Evolutionary conservation across 2,113 vertebrate species (phyloP).

Genomic region (Marcusenius ussheri): DNA sequence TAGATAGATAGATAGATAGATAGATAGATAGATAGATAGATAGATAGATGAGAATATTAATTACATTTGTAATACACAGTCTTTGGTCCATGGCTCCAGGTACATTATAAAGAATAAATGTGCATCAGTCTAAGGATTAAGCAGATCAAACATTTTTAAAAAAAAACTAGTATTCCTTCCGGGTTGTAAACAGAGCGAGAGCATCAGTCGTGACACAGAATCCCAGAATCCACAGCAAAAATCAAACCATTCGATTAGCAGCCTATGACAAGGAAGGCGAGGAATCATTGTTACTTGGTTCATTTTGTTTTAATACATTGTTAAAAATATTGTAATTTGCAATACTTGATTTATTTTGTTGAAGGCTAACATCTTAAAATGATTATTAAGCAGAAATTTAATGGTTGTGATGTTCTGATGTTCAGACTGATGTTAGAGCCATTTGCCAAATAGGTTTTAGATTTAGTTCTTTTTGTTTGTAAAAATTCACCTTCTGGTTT

Average conservation of each 20-base stretch:
- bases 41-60: no score
- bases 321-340: background rate
- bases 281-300: background rate
- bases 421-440: background rate
- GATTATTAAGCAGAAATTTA: background rate
- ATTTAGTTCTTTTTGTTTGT: background rate
- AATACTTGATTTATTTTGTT: background rate
- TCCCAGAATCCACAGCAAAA: background rate
- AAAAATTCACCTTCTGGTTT: background rate
- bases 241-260: background rate
- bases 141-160: no score
- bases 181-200: background rate
- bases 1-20: no score
- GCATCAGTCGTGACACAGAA: background rate
- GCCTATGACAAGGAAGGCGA: background rate
- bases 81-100: no score
- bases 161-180: background rate
- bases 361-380: background rate
- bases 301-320: background rate
- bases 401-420: background rate
- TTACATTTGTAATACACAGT: no score
- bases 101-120: no score
- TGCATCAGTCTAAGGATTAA: no score
- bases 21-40: no score
- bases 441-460: background rate